Percentiles rank a stretch among this genome's conserved stretches.
Evolutionary conservation across 2,888 invertebrate species (phyloP).

Genomic region (Caenorhabditis sp.): DNA sequence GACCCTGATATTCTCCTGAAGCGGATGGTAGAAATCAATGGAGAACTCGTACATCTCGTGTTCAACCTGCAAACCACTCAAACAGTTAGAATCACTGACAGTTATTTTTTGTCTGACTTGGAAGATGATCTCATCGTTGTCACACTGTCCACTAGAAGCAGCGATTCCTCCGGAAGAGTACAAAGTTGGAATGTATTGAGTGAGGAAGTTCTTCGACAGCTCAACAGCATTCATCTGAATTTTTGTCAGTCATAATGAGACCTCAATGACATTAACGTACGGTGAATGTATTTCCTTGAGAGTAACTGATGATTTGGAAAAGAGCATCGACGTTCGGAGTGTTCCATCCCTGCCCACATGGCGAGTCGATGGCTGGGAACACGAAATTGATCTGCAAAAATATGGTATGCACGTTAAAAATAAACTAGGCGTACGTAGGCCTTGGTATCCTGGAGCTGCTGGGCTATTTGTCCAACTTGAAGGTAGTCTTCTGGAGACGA

Average conservation of each 20-base stretch:
- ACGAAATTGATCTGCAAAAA: slow-evolving; percentile 68
- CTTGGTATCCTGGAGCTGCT: slow-evolving; percentile 44
- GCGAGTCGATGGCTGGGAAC: slow-evolving; percentile 65
- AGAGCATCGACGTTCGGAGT: slow-evolving; percentile 56
- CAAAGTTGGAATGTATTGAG: slow-evolving; percentile 64
- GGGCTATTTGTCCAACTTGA: slow-evolving; percentile 46
- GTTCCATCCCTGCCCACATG: slow-evolving; percentile 70
- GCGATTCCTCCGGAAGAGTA: slow-evolving; percentile 64
- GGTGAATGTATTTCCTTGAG: slow-evolving; percentile 69
- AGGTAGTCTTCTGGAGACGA: slow-evolving; percentile 71
- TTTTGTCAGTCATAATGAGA: no score
- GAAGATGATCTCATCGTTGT: slow-evolving; percentile 61
- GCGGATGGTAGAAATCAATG: slow-evolving; percentile 65
- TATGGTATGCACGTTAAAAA: no score
- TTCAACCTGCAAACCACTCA: slow-evolving; percentile 59
- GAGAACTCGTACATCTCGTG: slow-evolving; percentile 69
- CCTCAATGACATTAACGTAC: slow-evolving; percentile 15
- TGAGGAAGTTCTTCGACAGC: slow-evolving; percentile 58
- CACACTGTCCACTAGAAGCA: slow-evolving; percentile 51
- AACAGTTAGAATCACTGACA: no score
- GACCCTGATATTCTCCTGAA: slow-evolving; percentile 35
- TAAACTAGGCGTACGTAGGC: slow-evolving; percentile 52
- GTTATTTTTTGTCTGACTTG: slow-evolving; percentile 50
- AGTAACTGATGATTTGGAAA: slow-evolving; percentile 59
- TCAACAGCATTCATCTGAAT: slow-evolving; percentile 64